Evolutionary conservation across 1,140 invertebrate species (phyloP), one percentile per base, ranked within the genome.

Genomic region (Drosophila ambigua): DNA sequence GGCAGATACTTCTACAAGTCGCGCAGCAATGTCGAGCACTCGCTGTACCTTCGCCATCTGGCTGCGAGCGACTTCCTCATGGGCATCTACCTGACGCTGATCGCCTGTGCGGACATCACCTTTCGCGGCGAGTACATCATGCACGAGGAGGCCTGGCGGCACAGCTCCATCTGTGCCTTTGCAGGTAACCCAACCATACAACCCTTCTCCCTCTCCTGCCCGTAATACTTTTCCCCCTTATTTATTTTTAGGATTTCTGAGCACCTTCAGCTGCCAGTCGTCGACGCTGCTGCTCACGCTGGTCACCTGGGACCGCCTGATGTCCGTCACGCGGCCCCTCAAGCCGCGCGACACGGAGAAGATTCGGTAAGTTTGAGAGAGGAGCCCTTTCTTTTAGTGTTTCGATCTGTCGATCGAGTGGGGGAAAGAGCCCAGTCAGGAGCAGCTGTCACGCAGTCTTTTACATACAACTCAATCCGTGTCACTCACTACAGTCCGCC

Each of bases 11-110:
- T 93, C 16, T 85, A 92, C 48, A 85, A 92, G 16, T 87, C 90
- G 5, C 85, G 92, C 43, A 90, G 84, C 79, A 93, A 94, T 72
- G 92, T 92, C 78, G 94, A 94, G 88, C 84, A 95, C 92, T 94
- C 90, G 8, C 94, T 95, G 69, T 94, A 94, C 93, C 81, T 95
- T 58, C 94, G 93, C 9, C 95, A 95, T 85, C 91, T 95, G 60
- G 95, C 94, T 0, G 87, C 94, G 48, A 94, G 95, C n/a, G 95
- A 96, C 85, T 91, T 95, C 16, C 88, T 95, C 8, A 95, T 96
- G 94, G 95, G 95, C 16, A 90, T 95, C 20, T 96, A 95, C 83
- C 91, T 96, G 59, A 92, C 95, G 31, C 90, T 94, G n/a, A 95
- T 96, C 57, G 95, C 94, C 11, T 91, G 91, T 57, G 93, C 94